A percentile compares a stretch with the other conserved stretches of the same genome.
Evolutionary conservation across 2,797 vertebrate genomes (phyloP).

Genomic region (Oryzias sinensis): DNA sequence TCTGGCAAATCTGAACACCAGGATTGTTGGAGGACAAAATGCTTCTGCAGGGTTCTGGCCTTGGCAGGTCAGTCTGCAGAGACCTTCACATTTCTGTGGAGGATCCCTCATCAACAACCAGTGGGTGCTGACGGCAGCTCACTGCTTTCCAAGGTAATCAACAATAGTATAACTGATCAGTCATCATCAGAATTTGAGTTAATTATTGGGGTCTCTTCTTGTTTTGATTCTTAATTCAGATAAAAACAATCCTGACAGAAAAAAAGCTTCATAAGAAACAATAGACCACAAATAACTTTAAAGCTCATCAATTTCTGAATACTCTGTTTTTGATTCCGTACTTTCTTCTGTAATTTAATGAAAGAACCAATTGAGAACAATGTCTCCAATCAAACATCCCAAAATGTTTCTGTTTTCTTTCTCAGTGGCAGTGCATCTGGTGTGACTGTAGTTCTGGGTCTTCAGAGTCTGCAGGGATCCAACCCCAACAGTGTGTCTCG

Average conservation of each 20-base stretch:
- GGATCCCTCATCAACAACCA: constrained; percentile 73
- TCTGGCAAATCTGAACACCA: constrained; percentile 1
- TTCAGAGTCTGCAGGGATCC: background rate
- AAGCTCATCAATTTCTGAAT: background rate
- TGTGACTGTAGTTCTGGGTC: constrained; percentile 35
- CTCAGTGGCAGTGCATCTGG: rapidly evolving
- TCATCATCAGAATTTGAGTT: no score
- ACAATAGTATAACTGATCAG: no score
- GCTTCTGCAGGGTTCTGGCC: constrained; percentile 68
- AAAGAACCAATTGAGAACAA: constrained; percentile 82
- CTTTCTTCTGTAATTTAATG: background rate
- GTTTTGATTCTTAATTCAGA: no score
- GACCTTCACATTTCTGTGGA: constrained; percentile 67
- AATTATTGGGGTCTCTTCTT: no score
- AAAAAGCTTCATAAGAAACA: no score
- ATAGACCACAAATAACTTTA: background rate
- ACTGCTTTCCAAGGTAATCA: constrained; percentile 20
- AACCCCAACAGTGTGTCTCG: constrained; percentile 48
- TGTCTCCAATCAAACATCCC: constrained; percentile 18
- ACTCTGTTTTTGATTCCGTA: background rate
- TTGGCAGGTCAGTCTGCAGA: constrained; percentile 78
- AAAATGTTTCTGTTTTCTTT: background rate
- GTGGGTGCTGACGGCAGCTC: constrained; percentile 77
- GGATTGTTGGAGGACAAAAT: constrained; percentile 3
- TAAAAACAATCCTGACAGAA: no score